Percentiles rank a stretch among this genome's conserved stretches.
Evolutionary conservation across 2,888 invertebrate genomes (phyloP).

Genomic region (Rhabditophanes sp.): DNA sequence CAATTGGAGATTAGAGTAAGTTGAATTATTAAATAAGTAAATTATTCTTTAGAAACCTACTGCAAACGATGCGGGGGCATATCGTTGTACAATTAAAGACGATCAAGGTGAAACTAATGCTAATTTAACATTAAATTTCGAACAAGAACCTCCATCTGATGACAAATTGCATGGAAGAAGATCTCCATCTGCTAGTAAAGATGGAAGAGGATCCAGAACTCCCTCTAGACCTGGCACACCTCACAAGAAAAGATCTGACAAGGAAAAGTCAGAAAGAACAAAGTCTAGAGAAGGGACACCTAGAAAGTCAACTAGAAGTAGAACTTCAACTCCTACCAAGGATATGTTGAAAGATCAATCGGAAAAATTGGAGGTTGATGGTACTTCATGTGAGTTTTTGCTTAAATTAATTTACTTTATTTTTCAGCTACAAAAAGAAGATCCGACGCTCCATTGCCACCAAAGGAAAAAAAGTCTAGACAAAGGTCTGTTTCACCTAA

Average conservation of each 20-base stretch:
- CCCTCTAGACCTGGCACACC: constrained; percentile 22
- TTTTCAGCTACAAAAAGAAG: constrained; percentile 2
- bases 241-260: constrained; percentile 15
- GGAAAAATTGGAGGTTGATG: constrained; percentile 11
- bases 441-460: constrained; percentile 2
- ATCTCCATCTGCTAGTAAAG: constrained; percentile 15
- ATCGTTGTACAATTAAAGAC: constrained; percentile 93
- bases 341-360: constrained; percentile 18
- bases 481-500: too few relatives aligned
- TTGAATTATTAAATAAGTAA: constrained; percentile 3
- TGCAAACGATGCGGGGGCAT: constrained; percentile 84
- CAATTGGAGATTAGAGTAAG: constrained; percentile 43
- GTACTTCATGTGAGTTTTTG: constrained; percentile 3
- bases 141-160: constrained; percentile 45
- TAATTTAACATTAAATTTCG: constrained; percentile 87
- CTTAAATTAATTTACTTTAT: neutral
- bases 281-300: constrained; percentile 41
- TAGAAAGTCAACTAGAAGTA: constrained; percentile 30
- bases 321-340: constrained; percentile 35
- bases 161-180: constrained; percentile 10
- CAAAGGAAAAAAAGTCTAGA: too few relatives aligned
- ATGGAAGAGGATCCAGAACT: constrained; percentile 17
- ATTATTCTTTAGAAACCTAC: constrained; percentile 63
- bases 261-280: constrained; percentile 17
- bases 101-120: constrained; percentile 86